A percentile compares a stretch with the other conserved stretches of the same genome.
Conservation (phyloP, 1,140 invertebrate species). For the Hydropsyche tenuis region DNA sequence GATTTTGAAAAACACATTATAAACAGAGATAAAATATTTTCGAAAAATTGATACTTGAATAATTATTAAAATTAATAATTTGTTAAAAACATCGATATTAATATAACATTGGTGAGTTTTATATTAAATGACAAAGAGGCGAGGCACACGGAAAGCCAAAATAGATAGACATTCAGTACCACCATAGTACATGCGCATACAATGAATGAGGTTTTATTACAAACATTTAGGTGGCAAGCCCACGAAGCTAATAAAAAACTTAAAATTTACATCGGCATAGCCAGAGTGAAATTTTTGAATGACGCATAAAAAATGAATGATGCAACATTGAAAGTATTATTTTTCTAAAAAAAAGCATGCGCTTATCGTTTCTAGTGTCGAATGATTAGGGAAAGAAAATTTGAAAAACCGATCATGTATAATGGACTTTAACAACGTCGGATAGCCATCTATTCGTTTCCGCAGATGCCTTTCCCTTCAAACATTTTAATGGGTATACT, state of each 20-base stretch:
- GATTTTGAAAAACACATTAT: too few relatives aligned
- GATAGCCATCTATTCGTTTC: slow-evolving; percentile 43
- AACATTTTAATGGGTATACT: too few relatives aligned
- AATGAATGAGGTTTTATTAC: slow-evolving; percentile 34
- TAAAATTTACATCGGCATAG: slow-evolving; percentile 16
- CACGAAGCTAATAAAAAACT: slow-evolving; percentile 14
- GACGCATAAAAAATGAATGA: slow-evolving; percentile 29
- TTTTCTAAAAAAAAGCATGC: slow-evolving; percentile 34
- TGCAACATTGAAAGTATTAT: slow-evolving; percentile 39
- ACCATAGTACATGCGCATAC: slow-evolving; percentile 46
- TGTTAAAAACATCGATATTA: slow-evolving; percentile 20
- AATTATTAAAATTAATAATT: background rate
- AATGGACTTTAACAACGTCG: slow-evolving; percentile 2
- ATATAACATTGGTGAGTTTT: slow-evolving; percentile 7
- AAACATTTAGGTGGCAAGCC: background rate
- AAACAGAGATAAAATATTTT: too few relatives aligned
- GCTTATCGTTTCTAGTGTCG: slow-evolving; percentile 14
- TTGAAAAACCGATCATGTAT: background rate
- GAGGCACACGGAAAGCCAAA: slow-evolving; percentile 48
- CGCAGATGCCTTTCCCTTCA: slow-evolving; percentile 44
- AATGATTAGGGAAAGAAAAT: slow-evolving; percentile 16
- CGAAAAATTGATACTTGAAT: background rate
- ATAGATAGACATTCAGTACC: slow-evolving; percentile 47
- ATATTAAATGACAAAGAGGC: slow-evolving; percentile 33
- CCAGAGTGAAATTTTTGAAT: slow-evolving; percentile 3